Evolutionary conservation across 2,888 invertebrate genomes (phyloP).

Genomic region (Cryptocheilus praepositus): DNA sequence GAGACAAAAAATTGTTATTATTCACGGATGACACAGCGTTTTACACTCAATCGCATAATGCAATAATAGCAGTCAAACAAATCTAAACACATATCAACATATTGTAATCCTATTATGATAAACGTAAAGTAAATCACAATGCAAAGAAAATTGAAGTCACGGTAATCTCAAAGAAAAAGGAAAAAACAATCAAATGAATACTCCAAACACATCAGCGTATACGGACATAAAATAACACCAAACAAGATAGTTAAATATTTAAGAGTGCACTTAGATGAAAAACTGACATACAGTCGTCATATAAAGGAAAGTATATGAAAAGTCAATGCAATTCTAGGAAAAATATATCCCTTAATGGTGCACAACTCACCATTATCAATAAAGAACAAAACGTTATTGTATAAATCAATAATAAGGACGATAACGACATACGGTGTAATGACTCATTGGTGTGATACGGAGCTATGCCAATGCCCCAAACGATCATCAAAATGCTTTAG

Average conservation of each 20-base stretch:
- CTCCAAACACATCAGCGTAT: slow-evolving; percentile 36
- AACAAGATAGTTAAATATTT: slow-evolving; percentile 44
- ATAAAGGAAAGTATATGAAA: slow-evolving; percentile 40
- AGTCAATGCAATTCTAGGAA: slow-evolving; percentile 32
- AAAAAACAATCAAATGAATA: too few species aligned
- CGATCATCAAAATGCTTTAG: slow-evolving; percentile 36
- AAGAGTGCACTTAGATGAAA: slow-evolving; percentile 42
- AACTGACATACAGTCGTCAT: slow-evolving; percentile 41
- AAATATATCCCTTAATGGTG: slow-evolving; percentile 47
- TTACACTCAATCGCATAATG: slow-evolving; percentile 41
- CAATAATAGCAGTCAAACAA: slow-evolving; percentile 30
- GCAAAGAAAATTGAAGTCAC: slow-evolving; percentile 10
- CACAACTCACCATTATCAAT: slow-evolving; percentile 24
- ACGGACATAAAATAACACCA: slow-evolving; percentile 25
- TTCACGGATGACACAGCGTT: slow-evolving; percentile 46
- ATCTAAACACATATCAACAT: neutral
- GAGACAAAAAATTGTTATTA: slow-evolving; percentile 30
- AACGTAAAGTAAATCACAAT: neutral
- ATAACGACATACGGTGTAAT: slow-evolving; percentile 52
- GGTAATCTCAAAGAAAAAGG: slow-evolving; percentile 27
- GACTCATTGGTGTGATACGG: slow-evolving; percentile 48
- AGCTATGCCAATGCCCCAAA: too few species aligned
- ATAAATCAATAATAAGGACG: slow-evolving; percentile 48
- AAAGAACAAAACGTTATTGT: slow-evolving; percentile 53
- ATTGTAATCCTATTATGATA: neutral